phyloP scores from a whole-genome alignment of 2,797 vertebrate genomes.

The Kryptopterus vitreolus region DNA sequence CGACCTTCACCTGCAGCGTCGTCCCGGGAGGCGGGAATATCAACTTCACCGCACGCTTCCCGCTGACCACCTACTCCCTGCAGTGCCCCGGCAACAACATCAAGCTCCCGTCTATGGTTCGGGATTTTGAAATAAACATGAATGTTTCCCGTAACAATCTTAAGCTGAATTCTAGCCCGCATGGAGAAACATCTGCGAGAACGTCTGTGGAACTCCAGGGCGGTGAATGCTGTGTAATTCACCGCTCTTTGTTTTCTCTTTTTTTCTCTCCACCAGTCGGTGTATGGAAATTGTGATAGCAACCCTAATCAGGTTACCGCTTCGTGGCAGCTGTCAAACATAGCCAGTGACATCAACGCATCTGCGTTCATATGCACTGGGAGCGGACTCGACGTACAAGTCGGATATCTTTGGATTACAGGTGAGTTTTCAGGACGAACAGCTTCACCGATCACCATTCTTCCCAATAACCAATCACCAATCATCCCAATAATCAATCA shows the following conservation, averaged over 20 bases:
- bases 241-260: not conserved
- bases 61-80: constrained; percentile 32
- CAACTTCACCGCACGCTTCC: constrained; percentile 40
- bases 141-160: too few relatives aligned
- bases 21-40: accelerated
- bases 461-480: not conserved
- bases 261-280: constrained; percentile 29
- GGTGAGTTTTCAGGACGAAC: constrained; percentile 44
- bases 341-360: constrained; percentile 34
- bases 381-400: not conserved
- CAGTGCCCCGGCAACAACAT: constrained; percentile 34
- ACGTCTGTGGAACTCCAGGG: not conserved
- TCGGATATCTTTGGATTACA: constrained; percentile 50
- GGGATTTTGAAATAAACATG: too few relatives aligned
- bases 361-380: constrained; percentile 45
- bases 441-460: not conserved
- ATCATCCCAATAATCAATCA: not conserved
- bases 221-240: not conserved
- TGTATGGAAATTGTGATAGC: constrained; percentile 47
- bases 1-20: constrained; percentile 47
- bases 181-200: not conserved
- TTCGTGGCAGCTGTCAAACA: constrained; percentile 50
- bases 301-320: constrained; percentile 12
- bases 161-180: not conserved
- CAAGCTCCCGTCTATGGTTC: constrained; percentile 32